Conservation (phyloP, 2,797 vertebrate species). For the Pseudochirops corinnae region DNA sequence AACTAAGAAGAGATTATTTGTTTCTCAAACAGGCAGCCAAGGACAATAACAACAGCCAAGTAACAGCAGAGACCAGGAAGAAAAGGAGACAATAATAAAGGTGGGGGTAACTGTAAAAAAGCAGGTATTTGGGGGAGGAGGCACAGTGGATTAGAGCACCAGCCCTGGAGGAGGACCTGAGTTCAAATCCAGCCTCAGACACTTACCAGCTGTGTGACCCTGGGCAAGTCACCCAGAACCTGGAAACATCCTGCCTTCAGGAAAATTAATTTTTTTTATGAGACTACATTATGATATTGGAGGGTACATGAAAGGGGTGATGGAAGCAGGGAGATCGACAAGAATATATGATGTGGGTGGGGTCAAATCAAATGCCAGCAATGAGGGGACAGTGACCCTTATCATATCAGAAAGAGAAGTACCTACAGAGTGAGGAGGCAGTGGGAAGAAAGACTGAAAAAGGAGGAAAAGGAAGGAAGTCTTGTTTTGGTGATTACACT, state of each 20-base stretch:
- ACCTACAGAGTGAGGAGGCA: neutral
- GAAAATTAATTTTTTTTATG: neutral
- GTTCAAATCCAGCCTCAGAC: too few species aligned
- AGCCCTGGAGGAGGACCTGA: too few species aligned
- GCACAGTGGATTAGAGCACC: neutral
- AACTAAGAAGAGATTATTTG: too few species aligned
- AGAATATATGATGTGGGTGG: neutral
- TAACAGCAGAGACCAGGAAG: too few species aligned
- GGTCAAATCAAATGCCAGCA: neutral
- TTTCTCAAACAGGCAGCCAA: too few species aligned
- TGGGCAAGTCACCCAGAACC: too few species aligned
- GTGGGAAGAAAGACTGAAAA: neutral
- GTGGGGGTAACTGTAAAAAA: too few species aligned
- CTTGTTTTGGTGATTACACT: neutral
- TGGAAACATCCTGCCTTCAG: neutral
- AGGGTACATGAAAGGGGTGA: neutral
- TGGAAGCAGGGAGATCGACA: neutral
- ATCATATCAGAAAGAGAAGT: neutral
- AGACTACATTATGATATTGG: neutral
- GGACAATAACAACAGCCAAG: too few species aligned
- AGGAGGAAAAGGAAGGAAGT: neutral
- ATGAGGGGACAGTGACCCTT: neutral
- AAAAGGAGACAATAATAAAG: too few species aligned
- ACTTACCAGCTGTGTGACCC: too few species aligned
- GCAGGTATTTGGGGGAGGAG: too few species aligned